Evolutionary conservation across 1,140 invertebrate species (phyloP), one percentile per base, ranked within the genome.

Genomic region (Drosophila bifasciata): DNA sequence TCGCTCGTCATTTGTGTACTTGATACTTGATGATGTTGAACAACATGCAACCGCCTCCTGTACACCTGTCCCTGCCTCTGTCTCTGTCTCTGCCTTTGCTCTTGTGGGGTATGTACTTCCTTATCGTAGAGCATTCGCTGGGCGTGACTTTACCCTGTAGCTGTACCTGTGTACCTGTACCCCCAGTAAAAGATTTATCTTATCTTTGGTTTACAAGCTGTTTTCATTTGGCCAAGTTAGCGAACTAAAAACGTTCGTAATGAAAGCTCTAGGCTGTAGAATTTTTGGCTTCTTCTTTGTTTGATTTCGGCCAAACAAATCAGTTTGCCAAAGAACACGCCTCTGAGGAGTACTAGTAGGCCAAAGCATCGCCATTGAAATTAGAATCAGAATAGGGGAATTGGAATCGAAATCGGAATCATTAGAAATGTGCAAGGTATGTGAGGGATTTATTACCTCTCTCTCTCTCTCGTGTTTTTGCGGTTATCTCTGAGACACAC

Each of bases 131-230:
- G 32, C 3, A 5, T 11, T 36, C 32, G 5, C 8, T 32, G 32
- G 32, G 32, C 32, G 11, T 4, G 32, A 36, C 32, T 36, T 36
- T 36, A 36, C 11, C 11, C 11, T 57, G 40, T 59, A 50, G 9
- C 66, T 25, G 23, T 25, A 25, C 5, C 52, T 57, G 32, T 25
- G 23, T 25, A 25, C 5, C 52, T 57, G 32, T 59, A 50, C 9
- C 66, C 49, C 41, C 68, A 49, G 21, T 43, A 55, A 66, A 57
- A 76, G 74, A 69, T 69, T 77, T 63, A 74, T 74, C 70, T 77
- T 63, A 77, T 77, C 74, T 36, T 3, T 45, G 52, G 44, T 53
- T 36, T 28, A 67, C 57, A 49, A 63, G 53, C 52, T 72, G 23
- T 61, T 51, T 36, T 66, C 17, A 56, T 60, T 52, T 52, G 44